Base-by-base conservation (phyloP, 1,140 invertebrate species). In the Hirudo medicinalis region DNA sequence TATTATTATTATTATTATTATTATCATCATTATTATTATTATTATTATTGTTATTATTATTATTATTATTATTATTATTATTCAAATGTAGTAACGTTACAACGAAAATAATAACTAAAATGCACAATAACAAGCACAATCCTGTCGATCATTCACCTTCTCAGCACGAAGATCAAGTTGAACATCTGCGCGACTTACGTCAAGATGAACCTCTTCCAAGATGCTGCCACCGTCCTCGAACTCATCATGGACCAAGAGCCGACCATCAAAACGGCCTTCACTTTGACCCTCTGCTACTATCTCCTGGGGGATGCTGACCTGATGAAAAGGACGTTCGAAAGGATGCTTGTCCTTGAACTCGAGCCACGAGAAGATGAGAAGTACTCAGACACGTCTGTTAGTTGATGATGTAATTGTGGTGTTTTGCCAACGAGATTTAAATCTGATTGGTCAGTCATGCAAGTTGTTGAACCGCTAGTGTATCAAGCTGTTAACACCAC, bases 181-280 rank as follows among this genome's bases (percentile, higher is more conserved):
- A 99, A 99, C 78, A 98, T 99, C 79, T 96, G 92, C 0, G 87
- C 97, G 72, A 85, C 96, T 15, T 91, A 97, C 80, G 89, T 99
- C 0, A 90, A 91, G 79, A 91, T 98, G 89, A 92, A 91, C 13
- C 92, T 96, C 79, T 94, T 93, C 80, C 89, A 89, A 75, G 94
- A 99, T 80, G 96, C 96, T 0, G 89, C 93, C 43, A 90, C 89
- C 20, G 94, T 91, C 78, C 97, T 98, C 83, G 95, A 99, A 80
- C 95, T 94, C 83, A 95, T 97, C 70, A 96, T 98, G 91, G 89
- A 90, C 72, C 94, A 98, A 79, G 89, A 90, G 76, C 88, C 92
- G 0, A 90, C 92, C 78, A 94, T 94, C 78, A 90, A 89, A 76
- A 84, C 84, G 66, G 92, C 92, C 54, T 86, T 99, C 69, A 94